Conservation (phyloP, 2,888 invertebrate species). For the Uropetala carovei region DNA sequence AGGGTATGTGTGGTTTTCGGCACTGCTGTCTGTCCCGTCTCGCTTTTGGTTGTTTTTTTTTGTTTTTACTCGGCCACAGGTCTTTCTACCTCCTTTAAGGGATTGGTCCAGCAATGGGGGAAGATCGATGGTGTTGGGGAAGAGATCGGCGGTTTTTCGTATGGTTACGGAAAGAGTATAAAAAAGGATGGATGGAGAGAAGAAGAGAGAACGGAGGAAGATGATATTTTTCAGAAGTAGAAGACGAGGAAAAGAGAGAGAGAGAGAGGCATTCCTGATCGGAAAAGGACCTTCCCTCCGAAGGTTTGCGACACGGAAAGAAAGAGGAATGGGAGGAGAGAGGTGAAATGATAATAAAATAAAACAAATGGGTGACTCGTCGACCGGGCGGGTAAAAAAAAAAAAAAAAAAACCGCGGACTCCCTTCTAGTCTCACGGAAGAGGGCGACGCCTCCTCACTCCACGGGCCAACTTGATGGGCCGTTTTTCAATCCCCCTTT, state of each 20-base stretch:
- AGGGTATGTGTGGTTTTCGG: slow-evolving; percentile 55
- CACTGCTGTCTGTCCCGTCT: slow-evolving; percentile 31
- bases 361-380: slow-evolving; percentile 57
- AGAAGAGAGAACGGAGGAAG: background rate
- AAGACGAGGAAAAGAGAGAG: background rate
- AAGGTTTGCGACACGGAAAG: background rate
- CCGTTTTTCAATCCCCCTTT: slow-evolving; percentile 55
- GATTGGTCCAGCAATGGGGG: slow-evolving; percentile 27
- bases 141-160: slow-evolving; percentile 40
- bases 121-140: slow-evolving; percentile 39
- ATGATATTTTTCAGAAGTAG: background rate
- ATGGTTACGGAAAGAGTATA: slow-evolving; percentile 10
- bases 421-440: slow-evolving; percentile 21
- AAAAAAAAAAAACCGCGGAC: background rate
- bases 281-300: background rate
- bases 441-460: slow-evolving; percentile 34
- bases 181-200: background rate
- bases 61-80: slow-evolving; percentile 32
- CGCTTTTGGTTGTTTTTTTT: background rate
- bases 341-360: slow-evolving; percentile 60
- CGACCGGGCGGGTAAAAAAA: background rate
- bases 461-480: slow-evolving; percentile 35
- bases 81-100: slow-evolving; percentile 36
- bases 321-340: background rate
- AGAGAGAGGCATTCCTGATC: background rate